Conservation (phyloP, 2,113 vertebrate genomes). For the Potamarius usumacintae region DNA sequence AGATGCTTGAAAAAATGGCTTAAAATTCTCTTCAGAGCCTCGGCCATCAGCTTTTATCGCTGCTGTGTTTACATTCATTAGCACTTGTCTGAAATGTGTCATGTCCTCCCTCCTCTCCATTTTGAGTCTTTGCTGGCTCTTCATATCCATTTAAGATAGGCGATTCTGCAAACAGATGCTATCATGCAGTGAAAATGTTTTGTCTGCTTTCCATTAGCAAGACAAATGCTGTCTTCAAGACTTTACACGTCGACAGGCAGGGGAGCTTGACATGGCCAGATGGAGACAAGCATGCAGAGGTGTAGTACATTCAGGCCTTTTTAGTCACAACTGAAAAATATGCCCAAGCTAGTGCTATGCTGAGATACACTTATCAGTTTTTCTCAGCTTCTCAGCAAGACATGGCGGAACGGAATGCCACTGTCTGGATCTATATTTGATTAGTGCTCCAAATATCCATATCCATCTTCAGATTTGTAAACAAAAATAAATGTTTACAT, state of each 20-base stretch:
- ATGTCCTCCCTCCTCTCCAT: conserved; percentile 51
- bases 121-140: conserved; percentile 40
- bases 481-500: too few species aligned
- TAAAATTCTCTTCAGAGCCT: conserved; percentile 64
- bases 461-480: not conserved
- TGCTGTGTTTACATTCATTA: conserved; percentile 78
- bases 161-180: conserved; percentile 71
- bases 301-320: conserved; percentile 6
- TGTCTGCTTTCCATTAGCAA: conserved; percentile 72
- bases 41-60: conserved; percentile 68
- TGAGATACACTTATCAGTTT: not conserved
- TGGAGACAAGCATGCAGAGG: conserved; percentile 33
- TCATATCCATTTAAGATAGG: conserved; percentile 55
- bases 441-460: not conserved
- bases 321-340: not conserved
- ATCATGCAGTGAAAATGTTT: conserved; percentile 73
- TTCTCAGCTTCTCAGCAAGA: not conserved
- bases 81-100: conserved; percentile 75
- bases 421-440: not conserved
- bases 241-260: conserved; percentile 59
- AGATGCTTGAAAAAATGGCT: conserved; percentile 72
- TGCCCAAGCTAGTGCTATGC: not conserved
- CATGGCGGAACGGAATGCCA: not conserved
- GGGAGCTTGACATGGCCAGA: conserved; percentile 42
- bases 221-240: conserved; percentile 64